phyloP scores from a whole-genome alignment of 2,113 vertebrate genomes.

The Psammodynastes pulverulentus region DNA sequence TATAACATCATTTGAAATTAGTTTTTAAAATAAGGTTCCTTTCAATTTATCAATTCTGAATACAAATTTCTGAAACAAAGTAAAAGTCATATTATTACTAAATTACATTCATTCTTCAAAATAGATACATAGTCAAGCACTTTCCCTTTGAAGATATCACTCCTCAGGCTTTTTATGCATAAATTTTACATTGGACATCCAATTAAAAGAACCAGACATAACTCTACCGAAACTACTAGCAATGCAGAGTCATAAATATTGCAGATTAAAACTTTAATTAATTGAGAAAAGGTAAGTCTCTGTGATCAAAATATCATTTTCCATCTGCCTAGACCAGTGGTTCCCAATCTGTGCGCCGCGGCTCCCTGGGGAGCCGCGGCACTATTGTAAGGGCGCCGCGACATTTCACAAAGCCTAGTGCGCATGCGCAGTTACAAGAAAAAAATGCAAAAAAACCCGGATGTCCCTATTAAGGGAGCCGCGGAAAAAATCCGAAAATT shows the following conservation, averaged over 20 bases:
- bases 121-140: background rate
- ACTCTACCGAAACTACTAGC: background rate
- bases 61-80: background rate
- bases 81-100: background rate
- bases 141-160: background rate
- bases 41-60: background rate
- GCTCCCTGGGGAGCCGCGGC: too few species aligned
- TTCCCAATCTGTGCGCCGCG: too few species aligned
- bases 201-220: background rate
- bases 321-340: background rate
- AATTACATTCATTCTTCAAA: background rate
- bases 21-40: background rate
- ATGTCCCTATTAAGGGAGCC: too few species aligned
- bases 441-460: too few species aligned
- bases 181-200: background rate
- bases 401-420: too few species aligned
- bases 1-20: background rate
- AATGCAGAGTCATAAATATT: background rate
- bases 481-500: too few species aligned
- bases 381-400: too few species aligned
- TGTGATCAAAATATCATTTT: background rate
- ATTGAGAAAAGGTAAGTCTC: background rate
- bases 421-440: too few species aligned
- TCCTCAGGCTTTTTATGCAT: too few species aligned
- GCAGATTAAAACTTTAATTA: background rate